Base-by-base conservation (phyloP, 1,140 invertebrate genomes). In the Teleopsis dalmanni region DNA sequence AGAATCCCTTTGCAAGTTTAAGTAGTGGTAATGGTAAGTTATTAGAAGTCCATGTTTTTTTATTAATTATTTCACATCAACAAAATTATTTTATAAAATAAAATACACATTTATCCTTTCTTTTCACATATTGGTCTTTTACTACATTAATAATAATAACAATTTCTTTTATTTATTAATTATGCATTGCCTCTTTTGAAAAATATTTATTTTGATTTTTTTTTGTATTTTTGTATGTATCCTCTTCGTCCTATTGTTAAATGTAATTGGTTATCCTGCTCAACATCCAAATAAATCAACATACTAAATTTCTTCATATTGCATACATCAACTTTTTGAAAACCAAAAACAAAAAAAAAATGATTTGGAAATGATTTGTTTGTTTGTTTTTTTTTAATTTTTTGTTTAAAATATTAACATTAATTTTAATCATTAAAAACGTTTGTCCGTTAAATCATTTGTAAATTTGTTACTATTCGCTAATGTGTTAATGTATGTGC, bases 371-470 rank as follows among this genome's bases (percentile, higher is more conserved):
- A 50, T 9, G 16, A 37, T 13, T 57, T 48, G 36, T 40, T 21
- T 53, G 59, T 54, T 57, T 52, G 48, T 60, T 55, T 59, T 57
- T n/a, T n/a, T n/a, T n/a, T n/a, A n/a, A n/a, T n/a, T n/a, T n/a
- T n/a, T n/a, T n/a, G n/a, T n/a, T n/a, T n/a, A n/a, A n/a, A n/a
- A n/a, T n/a, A n/a, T n/a, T n/a, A n/a, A n/a, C n/a, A n/a, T n/a
- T n/a, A n/a, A n/a, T n/a, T n/a, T n/a, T n/a, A n/a, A n/a, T n/a
- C n/a, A n/a, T n/a, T n/a, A n/a, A n/a, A n/a, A n/a, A n/a, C n/a
- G n/a, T n/a, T n/a, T n/a, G n/a, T n/a, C n/a, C n/a, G n/a, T n/a
- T n/a, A n/a, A n/a, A n/a, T n/a, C n/a, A n/a, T n/a, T n/a, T n/a
- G n/a, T n/a, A n/a, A n/a, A n/a, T n/a, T n/a, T n/a, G n/a, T n/a